These are phyloP conservation scores for Cladopsammia gracilis DNA, from an alignment of 64 coral and sea anemone genomes.

Conservation along the genomic window DNA sequence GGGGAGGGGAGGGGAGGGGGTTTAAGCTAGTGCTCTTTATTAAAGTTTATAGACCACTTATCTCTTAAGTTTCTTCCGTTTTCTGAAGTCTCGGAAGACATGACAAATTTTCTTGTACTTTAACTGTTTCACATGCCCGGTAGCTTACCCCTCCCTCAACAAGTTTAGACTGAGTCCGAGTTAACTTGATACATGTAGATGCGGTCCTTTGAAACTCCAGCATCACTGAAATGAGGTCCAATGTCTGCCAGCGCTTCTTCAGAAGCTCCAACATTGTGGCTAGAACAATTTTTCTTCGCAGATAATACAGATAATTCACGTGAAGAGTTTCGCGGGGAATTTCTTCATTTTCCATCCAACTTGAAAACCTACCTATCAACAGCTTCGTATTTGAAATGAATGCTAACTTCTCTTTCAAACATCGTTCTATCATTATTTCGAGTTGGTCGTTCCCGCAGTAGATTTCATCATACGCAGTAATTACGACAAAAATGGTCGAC, in stretches of 20 bases:
- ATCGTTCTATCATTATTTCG: not conserved
- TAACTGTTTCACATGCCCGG: not conserved
- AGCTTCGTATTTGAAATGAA: not conserved
- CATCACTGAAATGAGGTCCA: conserved; percentile 37
- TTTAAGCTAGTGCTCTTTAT: no score
- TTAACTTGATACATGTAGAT: not conserved
- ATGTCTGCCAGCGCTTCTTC: conserved; percentile 14
- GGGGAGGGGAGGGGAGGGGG: no score
- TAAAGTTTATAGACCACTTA: no score
- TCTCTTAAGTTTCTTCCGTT: not conserved
- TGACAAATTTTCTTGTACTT: not conserved
- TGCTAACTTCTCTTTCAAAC: not conserved
- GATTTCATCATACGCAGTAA: not conserved
- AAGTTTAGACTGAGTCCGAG: no score
- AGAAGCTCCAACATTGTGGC: not conserved
- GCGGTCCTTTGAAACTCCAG: not conserved
- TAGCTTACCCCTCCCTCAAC: no score
- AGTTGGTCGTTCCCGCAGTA: not conserved
- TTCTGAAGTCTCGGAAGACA: not conserved
- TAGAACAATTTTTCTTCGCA: no score
- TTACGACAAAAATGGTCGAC: not conserved
- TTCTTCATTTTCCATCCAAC: not conserved
- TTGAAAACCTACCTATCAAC: not conserved
- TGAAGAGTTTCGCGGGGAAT: not conserved
- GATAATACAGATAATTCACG: not conserved